A percentile compares a stretch with the other conserved stretches of the same genome.
Conservation (phyloP, 2,113 vertebrate genomes). For the Zosterops hypoxanthus region DNA sequence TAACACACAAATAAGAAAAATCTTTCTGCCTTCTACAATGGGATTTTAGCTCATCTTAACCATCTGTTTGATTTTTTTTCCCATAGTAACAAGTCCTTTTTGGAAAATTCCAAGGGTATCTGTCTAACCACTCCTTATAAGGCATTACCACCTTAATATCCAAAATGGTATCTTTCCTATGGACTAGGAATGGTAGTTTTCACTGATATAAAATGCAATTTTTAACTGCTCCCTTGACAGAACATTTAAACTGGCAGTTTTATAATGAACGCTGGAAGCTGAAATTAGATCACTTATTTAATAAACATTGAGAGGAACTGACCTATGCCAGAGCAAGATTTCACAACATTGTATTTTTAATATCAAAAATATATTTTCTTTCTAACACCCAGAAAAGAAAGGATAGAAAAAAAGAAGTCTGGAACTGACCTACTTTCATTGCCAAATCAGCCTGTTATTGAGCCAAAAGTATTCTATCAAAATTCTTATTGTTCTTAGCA, state of each 20-base stretch:
- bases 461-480: conserved; percentile 45
- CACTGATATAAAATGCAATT: background rate
- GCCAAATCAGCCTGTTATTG: conserved; percentile 11
- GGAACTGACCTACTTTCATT: conserved; percentile 38
- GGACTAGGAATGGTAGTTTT: background rate
- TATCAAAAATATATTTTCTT: conserved; percentile 17
- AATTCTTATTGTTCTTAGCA: conserved; percentile 38
- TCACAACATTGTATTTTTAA: background rate
- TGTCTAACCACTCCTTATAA: background rate
- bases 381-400: conserved; percentile 11
- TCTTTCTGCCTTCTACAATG: conserved; percentile 1
- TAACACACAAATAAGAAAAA: background rate
- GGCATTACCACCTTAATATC: background rate
- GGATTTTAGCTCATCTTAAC: conserved; percentile 32
- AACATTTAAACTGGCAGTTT: background rate
- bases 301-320: background rate
- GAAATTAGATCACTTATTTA: conserved; percentile 9
- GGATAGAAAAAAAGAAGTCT: conserved; percentile 14
- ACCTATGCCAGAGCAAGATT: background rate
- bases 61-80: background rate
- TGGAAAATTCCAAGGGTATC: background rate
- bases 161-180: background rate
- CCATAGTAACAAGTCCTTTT: background rate
- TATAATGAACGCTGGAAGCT: background rate
- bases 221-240: background rate